Evolutionary conservation across 2,113 vertebrate species (phyloP), one percentile per base, ranked within the genome.

Genomic region (Campylorhamphus procurvoides): DNA sequence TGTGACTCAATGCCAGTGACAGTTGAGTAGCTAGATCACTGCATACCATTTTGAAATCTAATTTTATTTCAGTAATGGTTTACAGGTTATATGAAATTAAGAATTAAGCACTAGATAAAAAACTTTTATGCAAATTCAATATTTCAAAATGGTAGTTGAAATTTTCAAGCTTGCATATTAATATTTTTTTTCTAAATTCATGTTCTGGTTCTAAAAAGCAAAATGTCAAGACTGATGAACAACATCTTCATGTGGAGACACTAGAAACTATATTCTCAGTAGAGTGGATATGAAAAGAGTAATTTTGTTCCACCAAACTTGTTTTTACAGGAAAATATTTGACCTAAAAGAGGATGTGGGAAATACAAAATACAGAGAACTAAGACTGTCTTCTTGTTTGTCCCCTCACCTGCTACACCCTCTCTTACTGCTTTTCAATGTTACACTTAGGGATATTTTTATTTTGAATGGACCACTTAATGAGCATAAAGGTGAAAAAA

Each of bases 371-470:
- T 18, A 25, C 10, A 33, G 15, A 75, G 39, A 78, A 82, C 60
- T 35, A 75, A 91, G n/a, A n/a, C 6, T 3, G 1, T 33, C 1
- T 8, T 46, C 2, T 28, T 7, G 2, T 83, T 29, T 42, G 5
- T 23, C 7, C 13, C 19, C 9, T 39, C 9, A 10, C 3, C 24
- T 82, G 4, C 4, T 5, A 69, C 3, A 1, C 12, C 1, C 3
- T 55, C 10, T 55, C 8, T 55, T 64, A 60, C 5, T 79, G 24
- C 12, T 88, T 91, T 88, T 53, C 19, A 58, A 0, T 80, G 9
- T 47, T 44, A 25, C 10, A 8, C 10, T 80, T 86, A 56, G 7
- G 6, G 53, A 52, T 1, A 49, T 76, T 76, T 68, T 37, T 11
- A 8, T 66, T 86, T 60, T 78, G 39, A 75, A 75, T 35, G 7